Base-by-base conservation (phyloP, 37 sponge, comb jelly and placozoan species). In the Eunapius fragilis region DNA sequence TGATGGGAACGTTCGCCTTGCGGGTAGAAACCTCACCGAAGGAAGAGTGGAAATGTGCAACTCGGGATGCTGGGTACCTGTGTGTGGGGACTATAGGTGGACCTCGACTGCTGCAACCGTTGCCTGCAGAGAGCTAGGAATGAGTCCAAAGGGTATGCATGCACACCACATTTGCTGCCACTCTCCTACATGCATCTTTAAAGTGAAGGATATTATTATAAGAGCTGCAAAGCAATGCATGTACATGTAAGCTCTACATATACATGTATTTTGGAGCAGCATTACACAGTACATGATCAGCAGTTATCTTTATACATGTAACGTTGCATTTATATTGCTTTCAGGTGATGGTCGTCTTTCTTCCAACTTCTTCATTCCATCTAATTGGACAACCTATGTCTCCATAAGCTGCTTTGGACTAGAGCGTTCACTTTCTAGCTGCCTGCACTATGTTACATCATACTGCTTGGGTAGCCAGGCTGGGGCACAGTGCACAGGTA, bases 31-130 rank as follows among this genome's bases (percentile, higher is more conserved):
- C 32, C 74, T 73, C 13, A 58, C 58, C 58, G 14, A 23, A 2
- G 74, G 74, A 34, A 73, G 74, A 11, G 74, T 73, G 31, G 74
- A 73, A 19, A 73, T 73, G 32, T 73, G 74, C n/a, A 34, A 34
- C 17, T 12, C 13, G 31, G 32, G 32, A 31, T 33, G 32, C 12
- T 73, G 74, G 74, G 74, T 73, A 17, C 32, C 32, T 2, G 74
- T 73, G 74, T 73, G 74, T 13, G 32, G 32, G 48, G 58, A 37
- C 41, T 3, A 5, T 47, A 67, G 67, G 31, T 79, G 80, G 80
- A 47, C 26, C 26, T 23, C 17, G 24, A 19, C 28, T n/a, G 67
- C 37, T 26, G 67, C 67, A 0, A 17, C 30, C 22, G 67, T 79
- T 22, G 27, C 41, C 58, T 79, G 80, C 30, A 37, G 67, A 25